phyloP scores from a whole-genome alignment of 2,888 invertebrate species.

The Scelioninae gen. 1 region DNA sequence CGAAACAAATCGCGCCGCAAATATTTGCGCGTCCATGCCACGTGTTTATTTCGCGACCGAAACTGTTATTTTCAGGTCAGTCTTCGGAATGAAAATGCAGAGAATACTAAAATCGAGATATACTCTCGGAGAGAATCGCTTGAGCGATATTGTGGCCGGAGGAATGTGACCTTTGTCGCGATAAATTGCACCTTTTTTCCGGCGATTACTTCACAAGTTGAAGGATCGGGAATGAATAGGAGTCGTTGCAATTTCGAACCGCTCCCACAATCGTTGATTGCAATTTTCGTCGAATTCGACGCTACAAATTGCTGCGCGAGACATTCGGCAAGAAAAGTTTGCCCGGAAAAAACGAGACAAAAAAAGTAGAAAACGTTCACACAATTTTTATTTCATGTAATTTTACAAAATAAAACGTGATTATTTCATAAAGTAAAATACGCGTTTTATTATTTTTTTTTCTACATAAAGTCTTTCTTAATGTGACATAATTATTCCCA shows the following conservation, averaged over 20 bases:
- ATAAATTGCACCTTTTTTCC: constrained; percentile 77
- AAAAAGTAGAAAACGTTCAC: no score
- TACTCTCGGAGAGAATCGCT: constrained; percentile 51
- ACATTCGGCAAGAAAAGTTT: constrained; percentile 59
- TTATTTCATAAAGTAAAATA: no score
- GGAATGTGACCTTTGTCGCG: constrained; percentile 76
- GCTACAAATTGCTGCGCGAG: constrained; percentile 64
- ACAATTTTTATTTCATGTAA: no score
- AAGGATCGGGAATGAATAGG: constrained; percentile 61
- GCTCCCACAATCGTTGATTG: constrained; percentile 64
- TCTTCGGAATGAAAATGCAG: constrained; percentile 42
- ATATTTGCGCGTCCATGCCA: constrained; percentile 38
- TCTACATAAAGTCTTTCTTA: no score
- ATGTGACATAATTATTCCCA: no score
- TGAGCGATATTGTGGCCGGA: constrained; percentile 64
- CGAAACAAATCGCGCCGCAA: constrained; percentile 46
- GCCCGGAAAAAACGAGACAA: background rate
- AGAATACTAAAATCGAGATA: constrained; percentile 42
- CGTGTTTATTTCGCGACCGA: constrained; percentile 38
- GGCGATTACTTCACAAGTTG: constrained; percentile 62
- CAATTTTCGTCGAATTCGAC: constrained; percentile 66
- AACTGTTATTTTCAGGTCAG: constrained; percentile 51
- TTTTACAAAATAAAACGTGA: no score
- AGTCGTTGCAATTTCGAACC: constrained; percentile 61
- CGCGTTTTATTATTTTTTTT: no score